Evolutionary conservation across 2,113 vertebrate genomes (phyloP).

Genomic region (Brevimyrus niger): DNA sequence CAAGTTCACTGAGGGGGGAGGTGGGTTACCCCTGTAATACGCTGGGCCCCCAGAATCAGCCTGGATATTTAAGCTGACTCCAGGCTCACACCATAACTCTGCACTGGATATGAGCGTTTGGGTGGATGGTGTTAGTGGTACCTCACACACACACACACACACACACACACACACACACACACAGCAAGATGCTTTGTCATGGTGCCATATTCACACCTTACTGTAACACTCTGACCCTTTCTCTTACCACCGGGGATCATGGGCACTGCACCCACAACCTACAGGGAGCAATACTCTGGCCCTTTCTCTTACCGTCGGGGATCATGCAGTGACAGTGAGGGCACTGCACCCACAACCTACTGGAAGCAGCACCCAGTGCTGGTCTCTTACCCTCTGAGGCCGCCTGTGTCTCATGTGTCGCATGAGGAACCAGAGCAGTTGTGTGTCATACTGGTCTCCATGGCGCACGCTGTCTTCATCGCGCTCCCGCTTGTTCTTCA

Average conservation of each 20-base stretch:
- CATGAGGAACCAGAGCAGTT: slow-evolving; percentile 96
- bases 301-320: not conserved
- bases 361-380: not conserved
- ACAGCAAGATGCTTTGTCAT: not conserved
- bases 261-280: not conserved
- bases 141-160: no score
- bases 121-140: not conserved
- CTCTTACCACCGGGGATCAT: not conserved
- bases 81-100: not conserved
- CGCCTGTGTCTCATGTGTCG: slow-evolving; percentile 87
- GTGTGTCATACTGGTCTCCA: slow-evolving; percentile 86
- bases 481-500: slow-evolving; percentile 89
- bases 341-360: not conserved
- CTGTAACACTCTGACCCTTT: no score
- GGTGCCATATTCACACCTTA: no score
- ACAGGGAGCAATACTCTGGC: not conserved
- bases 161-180: no score
- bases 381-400: slow-evolving; percentile 70
- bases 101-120: not conserved
- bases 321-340: not conserved
- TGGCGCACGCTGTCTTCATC: slow-evolving; percentile 86
- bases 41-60: not conserved
- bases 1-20: not conserved
- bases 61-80: not conserved
- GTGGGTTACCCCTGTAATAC: not conserved